A percentile compares a stretch with the other conserved stretches of the same genome.
Conservation (phyloP, 2,888 invertebrate genomes). For the Vesta saturnalis region DNA sequence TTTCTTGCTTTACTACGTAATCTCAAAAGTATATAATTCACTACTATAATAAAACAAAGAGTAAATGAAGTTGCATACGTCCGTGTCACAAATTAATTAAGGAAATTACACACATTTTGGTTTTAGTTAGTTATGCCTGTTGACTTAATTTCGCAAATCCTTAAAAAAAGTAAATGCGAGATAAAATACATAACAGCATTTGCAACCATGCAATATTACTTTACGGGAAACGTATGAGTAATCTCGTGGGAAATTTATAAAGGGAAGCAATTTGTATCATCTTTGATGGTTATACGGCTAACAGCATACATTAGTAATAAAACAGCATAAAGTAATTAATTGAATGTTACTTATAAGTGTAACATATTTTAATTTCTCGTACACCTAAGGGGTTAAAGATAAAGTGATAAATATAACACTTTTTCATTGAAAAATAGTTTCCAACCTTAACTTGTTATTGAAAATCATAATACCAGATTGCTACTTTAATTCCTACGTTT, state of each 20-base stretch:
- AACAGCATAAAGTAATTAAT: too few relatives aligned
- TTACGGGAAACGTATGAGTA: constrained; percentile 14
- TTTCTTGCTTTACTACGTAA: constrained; percentile 29
- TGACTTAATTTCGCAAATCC: too few relatives aligned
- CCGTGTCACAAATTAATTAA: neutral
- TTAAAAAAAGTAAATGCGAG: too few relatives aligned
- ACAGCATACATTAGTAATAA: neutral
- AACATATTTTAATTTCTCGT: too few relatives aligned
- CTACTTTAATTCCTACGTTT: too few relatives aligned
- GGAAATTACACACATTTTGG: neutral
- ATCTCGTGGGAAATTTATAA: constrained; percentile 28
- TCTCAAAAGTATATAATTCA: constrained; percentile 31
- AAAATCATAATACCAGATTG: too few relatives aligned
- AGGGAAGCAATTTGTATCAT: constrained; percentile 25
- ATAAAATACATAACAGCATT: constrained; percentile 4
- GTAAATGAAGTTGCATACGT: constrained; percentile 14
- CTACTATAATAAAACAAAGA: constrained; percentile 29
- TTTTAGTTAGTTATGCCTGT: neutral
- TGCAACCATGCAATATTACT: constrained; percentile 16
- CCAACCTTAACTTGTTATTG: too few relatives aligned
- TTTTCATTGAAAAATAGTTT: too few relatives aligned
- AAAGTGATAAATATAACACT: too few relatives aligned
- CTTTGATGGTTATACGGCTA: constrained; percentile 24
- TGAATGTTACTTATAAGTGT: too few relatives aligned
- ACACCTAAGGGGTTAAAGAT: too few relatives aligned